Base-by-base conservation (phyloP, 92 coral and sea anemone genomes). In the Epizoanthus stellaris region DNA sequence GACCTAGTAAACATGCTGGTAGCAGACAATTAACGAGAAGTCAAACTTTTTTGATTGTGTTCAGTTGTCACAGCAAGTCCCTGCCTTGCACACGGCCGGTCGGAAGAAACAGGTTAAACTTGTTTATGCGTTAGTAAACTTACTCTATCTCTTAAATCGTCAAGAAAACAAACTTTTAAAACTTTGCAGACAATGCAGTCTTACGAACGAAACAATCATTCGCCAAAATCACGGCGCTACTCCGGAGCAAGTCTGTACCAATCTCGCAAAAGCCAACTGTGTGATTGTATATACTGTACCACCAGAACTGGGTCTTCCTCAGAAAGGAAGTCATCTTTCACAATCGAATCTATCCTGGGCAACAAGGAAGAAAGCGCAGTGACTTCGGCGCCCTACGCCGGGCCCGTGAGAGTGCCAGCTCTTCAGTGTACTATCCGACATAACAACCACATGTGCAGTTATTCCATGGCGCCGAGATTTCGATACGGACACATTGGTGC, bases 261-360 rank as follows among this genome's bases (percentile, higher is more conserved):
- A 64, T 39, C 39, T n/a, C 43, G 57, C 20, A 52, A 38, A 60
- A 79, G 60, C 21, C 25, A 61, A 62, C 9, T 13, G 6, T 79
- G 83, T 42, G 71, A 25, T 19, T 79, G 73, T 34, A 43, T 79
- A 45, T 79, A 79, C 25, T 63, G 83, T 14, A 23, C 47, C 64
- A 47, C 42, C 14, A 63, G 43, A 21, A 12, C 42, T 15, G 12
- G 43, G 0, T n/a, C 53, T 45, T 38, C 61, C 23, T 2, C 83
- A 79, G 20, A 70, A 39, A 79, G 65, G n/a, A 79, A 63, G 17
- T 3, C 56, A 52, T 63, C 83, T 23, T 79, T 79, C 42, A 38
- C 83, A 23, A 79, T 79, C 70, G 72, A 79, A 8, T 42, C 83
- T 79, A 79, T 79, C 34, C 72, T 79, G 42, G 83, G 83, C 38